Evolutionary conservation across 2,888 invertebrate species (phyloP).

Genomic region (Agriopis marginaria): DNA sequence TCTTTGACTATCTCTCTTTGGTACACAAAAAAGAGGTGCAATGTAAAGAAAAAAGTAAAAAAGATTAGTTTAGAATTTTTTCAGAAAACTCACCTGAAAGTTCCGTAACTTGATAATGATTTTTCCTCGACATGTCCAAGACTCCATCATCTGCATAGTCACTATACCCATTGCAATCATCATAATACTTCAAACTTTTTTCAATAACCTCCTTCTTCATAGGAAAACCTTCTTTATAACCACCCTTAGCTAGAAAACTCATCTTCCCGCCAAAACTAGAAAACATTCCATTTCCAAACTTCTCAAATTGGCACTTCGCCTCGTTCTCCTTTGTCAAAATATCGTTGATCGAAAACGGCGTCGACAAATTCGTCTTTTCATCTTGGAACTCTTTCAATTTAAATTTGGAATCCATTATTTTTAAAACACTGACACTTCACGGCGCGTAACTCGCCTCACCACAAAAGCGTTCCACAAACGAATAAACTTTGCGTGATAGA

Average conservation of each 20-base stretch:
- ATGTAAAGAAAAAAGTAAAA: not conserved
- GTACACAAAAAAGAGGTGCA: too few relatives aligned
- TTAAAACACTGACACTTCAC: conserved; percentile 66
- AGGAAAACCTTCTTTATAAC: conserved; percentile 63
- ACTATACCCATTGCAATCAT: conserved; percentile 72
- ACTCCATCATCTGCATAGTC: conserved; percentile 77
- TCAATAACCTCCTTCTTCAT: conserved; percentile 72
- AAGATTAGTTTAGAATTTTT: too few relatives aligned
- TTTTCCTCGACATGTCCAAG: conserved; percentile 83
- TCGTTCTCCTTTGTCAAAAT: conserved; percentile 88
- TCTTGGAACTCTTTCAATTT: conserved; percentile 77
- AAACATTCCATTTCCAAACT: conserved; percentile 78
- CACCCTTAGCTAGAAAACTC: conserved; percentile 67
- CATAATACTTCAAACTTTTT: conserved; percentile 77
- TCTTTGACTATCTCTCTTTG: too few relatives aligned
- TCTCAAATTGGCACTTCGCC: conserved; percentile 76
- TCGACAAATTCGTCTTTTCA: conserved; percentile 81
- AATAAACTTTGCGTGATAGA: conserved; percentile 84
- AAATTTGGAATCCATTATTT: conserved; percentile 78
- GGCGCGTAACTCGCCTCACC: conserved; percentile 72
- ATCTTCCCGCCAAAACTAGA: conserved; percentile 75
- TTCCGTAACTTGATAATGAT: conserved; percentile 78
- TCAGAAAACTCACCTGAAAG: conserved; percentile 67
- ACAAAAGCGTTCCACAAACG: conserved; percentile 83
- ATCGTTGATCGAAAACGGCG: conserved; percentile 91